Conservation (phyloP, 2,888 invertebrate species). For the Onchidella celtica region DNA sequence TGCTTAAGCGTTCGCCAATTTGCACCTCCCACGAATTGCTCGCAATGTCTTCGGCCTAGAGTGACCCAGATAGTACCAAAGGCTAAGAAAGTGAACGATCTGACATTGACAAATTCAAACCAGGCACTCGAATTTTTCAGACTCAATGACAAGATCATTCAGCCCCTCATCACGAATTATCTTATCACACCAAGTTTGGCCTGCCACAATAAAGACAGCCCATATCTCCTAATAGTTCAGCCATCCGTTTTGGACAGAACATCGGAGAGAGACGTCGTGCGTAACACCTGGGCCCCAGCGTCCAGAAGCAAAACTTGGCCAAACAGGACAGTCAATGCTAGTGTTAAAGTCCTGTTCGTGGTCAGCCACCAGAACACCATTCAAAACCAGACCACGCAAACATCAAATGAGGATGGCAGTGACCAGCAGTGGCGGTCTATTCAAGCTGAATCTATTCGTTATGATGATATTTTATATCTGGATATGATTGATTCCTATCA, state of each 20-base stretch:
- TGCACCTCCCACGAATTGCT: too few relatives aligned
- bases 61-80: too few relatives aligned
- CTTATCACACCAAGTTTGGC: background rate
- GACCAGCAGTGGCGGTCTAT: background rate
- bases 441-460: background rate
- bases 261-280: background rate
- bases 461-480: slow-evolving; percentile 13
- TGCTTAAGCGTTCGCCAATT: too few relatives aligned
- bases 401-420: background rate
- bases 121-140: background rate
- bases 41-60: too few relatives aligned
- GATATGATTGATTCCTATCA: slow-evolving; percentile 17
- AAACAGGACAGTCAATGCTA: background rate
- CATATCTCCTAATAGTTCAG: slow-evolving; percentile 11
- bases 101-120: too few relatives aligned
- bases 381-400: too few relatives aligned
- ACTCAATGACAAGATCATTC: background rate
- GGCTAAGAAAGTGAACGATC: too few relatives aligned
- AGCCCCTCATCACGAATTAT: background rate
- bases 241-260: background rate
- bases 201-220: too few relatives aligned
- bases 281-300: slow-evolving; percentile 7
- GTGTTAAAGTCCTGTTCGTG: slow-evolving; percentile 10
- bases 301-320: background rate
- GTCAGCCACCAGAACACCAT: too few relatives aligned